Conservation (phyloP, 2,797 vertebrate genomes). For the Crenuchus spilurus region DNA sequence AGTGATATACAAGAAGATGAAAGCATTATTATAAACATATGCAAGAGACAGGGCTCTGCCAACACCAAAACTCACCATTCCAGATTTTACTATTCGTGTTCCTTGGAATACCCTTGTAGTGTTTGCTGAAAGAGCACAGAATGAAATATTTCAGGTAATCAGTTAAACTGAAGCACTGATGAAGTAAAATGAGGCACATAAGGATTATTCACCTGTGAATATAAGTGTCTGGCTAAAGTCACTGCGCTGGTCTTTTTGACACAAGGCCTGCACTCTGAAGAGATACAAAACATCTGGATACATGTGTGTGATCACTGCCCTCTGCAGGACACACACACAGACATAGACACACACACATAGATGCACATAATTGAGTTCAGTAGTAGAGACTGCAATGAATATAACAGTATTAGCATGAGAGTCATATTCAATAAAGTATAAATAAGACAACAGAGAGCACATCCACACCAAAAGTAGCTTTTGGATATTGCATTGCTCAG, state of each 20-base stretch:
- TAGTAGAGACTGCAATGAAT: neutral
- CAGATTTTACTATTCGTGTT: conserved; percentile 96
- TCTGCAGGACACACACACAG: conserved; percentile 77
- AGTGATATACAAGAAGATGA: no score
- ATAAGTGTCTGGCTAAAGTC: conserved; percentile 99
- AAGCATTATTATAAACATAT: no score
- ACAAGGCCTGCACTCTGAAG: conserved; percentile 97
- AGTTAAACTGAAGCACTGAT: neutral
- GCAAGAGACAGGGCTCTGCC: no score
- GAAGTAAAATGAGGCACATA: neutral
- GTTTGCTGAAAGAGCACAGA: conserved; percentile 79
- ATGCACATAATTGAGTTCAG: neutral
- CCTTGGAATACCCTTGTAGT: conserved; percentile 98
- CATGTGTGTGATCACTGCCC: conserved; percentile 93
- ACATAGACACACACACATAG: conserved; percentile 7
- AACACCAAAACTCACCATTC: conserved; percentile 92
- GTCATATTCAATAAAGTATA: no score
- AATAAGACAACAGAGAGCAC: neutral
- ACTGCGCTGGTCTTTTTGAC: conserved; percentile 93
- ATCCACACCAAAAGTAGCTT: neutral
- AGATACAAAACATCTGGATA: conserved; percentile 96
- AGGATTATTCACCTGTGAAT: conserved; percentile 84
- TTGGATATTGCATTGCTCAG: neutral
- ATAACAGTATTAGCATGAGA: neutral
- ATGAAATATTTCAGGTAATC: neutral